Evolutionary conservation across 2,888 invertebrate genomes (phyloP), one percentile per base, ranked within the genome.

Genomic region (Drosophila birchii): DNA sequence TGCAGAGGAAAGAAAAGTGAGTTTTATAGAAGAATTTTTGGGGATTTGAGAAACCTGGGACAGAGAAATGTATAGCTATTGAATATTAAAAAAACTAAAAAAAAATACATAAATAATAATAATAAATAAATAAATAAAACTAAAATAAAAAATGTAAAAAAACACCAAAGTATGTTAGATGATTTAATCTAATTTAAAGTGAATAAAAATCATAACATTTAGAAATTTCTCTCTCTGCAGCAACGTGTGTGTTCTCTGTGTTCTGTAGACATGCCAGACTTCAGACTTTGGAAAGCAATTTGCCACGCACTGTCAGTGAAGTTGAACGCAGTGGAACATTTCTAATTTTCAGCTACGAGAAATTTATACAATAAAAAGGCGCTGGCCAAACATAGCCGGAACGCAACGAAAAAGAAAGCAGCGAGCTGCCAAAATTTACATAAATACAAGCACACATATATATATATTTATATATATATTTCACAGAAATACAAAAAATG

Each of bases 231-330:
- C 12, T 26, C 23, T 14, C 41, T 61, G 60, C 57, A 59, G 53
- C 57, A 64, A 66, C 63, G 39, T 68, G 63, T 76, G 56, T 67
- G 55, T 67, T 69, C 45, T 32, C 32, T n/a, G 23, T 34, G 16
- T 45, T 45, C 23, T 34, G 18, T 34, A 56, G 60, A 61, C 45
- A 71, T 63, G 71, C 62, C 75, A 86, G 79, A 74, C 78, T 86
- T 75, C 51, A 81, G 86, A 88, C 87, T 87, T 87, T 78, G 86
- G 79, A 87, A 87, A 87, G 86, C 86, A 87, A 87, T 87, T 87
- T 87, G 86, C 86, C 89, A 87, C 89, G 86, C 86, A 85, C 86
- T 87, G 86, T 76, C 86, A 87, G 86, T 88, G 86, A 88, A 86
- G 86, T 87, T 82, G 88, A 86, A 86, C 88, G 88, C 86, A 76